Percentiles rank a stretch among this genome's conserved stretches.
Evolutionary conservation across 2,888 invertebrate species (phyloP).

Genomic region (Chesias legatella): DNA sequence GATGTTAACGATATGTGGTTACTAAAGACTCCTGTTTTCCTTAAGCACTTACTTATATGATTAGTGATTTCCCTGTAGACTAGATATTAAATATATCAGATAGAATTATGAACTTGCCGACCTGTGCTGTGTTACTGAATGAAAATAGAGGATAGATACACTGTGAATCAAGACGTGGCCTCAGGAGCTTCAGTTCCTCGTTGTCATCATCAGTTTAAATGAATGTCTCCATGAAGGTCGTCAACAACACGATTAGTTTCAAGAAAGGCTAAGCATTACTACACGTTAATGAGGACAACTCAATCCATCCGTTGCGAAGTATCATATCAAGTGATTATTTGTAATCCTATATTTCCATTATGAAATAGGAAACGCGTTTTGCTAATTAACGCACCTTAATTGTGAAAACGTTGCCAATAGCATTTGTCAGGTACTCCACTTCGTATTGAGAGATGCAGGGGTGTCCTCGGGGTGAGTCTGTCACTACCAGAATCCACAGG

Average conservation of each 20-base stretch:
- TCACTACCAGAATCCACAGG: conserved; percentile 79
- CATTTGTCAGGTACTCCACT: conserved; percentile 78
- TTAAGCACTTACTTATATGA: too few species aligned
- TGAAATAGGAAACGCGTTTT: conserved; percentile 3
- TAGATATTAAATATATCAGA: too few species aligned
- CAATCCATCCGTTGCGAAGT: conserved; percentile 10
- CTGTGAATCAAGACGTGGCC: neutral
- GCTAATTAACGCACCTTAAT: conserved; percentile 49
- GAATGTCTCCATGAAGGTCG: conserved; percentile 4
- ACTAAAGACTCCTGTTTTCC: too few species aligned
- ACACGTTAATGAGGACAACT: conserved; percentile 8
- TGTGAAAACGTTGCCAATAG: conserved; percentile 72
- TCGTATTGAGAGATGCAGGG: conserved; percentile 81
- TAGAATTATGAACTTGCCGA: too few species aligned
- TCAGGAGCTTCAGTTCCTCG: neutral
- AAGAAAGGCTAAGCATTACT: conserved; percentile 5
- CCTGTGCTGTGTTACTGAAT: too few species aligned
- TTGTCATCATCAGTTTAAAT: neutral
- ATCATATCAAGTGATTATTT: conserved; percentile 7
- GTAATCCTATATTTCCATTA: conserved; percentile 2
- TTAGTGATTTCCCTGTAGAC: too few species aligned
- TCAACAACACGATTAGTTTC: conserved; percentile 5
- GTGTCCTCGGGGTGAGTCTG: conserved; percentile 82
- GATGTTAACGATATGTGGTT: too few species aligned
- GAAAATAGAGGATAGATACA: neutral